A percentile compares a stretch with the other conserved stretches of the same genome.
Conservation (phyloP, 1,140 invertebrate species). For the Pteromalus puparum region DNA sequence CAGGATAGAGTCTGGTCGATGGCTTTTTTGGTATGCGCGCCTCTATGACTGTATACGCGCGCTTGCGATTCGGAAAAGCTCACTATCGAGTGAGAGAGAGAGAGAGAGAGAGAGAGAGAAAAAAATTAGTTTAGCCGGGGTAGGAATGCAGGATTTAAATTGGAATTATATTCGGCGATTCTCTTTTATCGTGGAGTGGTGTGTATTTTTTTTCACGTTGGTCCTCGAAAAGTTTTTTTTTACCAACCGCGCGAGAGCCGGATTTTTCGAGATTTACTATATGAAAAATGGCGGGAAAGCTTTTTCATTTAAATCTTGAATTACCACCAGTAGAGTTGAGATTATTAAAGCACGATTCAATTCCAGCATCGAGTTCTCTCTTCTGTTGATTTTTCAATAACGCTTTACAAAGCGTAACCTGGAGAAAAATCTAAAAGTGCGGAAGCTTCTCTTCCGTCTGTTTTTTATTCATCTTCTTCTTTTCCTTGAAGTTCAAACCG, state of each 20-base stretch:
- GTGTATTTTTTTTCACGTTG: not conserved
- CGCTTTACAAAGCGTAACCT: not conserved
- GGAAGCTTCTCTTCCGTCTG: not conserved
- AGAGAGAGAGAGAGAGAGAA: not conserved
- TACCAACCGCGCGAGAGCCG: too few species aligned
- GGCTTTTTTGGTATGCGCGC: not conserved
- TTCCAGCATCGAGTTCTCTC: not conserved
- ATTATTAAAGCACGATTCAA: constrained; percentile 5
- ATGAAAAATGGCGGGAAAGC: not conserved
- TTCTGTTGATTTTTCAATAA: constrained; percentile 25
- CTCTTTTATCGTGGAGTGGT: not conserved
- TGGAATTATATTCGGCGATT: constrained; percentile 8
- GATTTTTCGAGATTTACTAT: too few species aligned
- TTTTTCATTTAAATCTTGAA: not conserved
- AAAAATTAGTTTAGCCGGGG: not conserved
- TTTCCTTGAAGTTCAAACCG: not conserved
- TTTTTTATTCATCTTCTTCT: not conserved
- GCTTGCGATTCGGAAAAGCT: constrained; percentile 30
- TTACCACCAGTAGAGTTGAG: not conserved
- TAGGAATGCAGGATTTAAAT: not conserved
- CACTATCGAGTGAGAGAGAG: not conserved
- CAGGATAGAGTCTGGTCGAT: constrained; percentile 18
- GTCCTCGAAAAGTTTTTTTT: too few species aligned
- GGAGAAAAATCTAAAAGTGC: constrained; percentile 3
- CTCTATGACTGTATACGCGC: too few species aligned